These are phyloP conservation scores for Chelonoidis abingdonii DNA, from an alignment of 2,113 vertebrate species.

Conservation along the genomic window DNA sequence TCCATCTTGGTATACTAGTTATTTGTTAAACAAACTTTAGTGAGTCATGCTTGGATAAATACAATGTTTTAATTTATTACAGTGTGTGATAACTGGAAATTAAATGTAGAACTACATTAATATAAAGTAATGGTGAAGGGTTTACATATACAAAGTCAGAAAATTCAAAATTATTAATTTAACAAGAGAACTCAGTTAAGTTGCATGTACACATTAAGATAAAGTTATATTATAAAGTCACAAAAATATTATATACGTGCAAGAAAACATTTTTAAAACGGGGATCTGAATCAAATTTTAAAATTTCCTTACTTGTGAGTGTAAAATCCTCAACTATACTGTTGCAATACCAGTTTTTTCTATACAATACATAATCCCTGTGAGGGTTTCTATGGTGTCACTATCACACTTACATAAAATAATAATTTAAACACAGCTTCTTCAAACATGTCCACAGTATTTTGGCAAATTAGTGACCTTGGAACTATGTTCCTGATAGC, in stretches of 20 bases:
- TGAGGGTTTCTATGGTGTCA: neutral
- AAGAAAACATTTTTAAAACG: neutral
- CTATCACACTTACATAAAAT: neutral
- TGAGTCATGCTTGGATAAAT: slow-evolving; percentile 20
- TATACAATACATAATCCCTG: neutral
- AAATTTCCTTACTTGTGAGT: neutral
- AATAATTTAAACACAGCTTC: neutral
- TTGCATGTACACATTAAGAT: neutral
- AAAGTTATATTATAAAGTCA: neutral
- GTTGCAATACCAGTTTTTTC: neutral
- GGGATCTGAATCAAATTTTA: neutral
- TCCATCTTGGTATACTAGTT: slow-evolving; percentile 31
- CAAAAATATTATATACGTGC: slow-evolving; percentile 1
- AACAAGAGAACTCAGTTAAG: slow-evolving; percentile 11
- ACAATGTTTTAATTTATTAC: neutral
- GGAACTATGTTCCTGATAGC: neutral
- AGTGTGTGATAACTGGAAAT: slow-evolving; percentile 41
- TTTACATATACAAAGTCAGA: slow-evolving; percentile 37
- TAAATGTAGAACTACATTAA: slow-evolving; percentile 1
- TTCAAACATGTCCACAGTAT: slow-evolving; percentile 7
- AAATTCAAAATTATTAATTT: slow-evolving; percentile 5
- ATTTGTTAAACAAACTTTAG: slow-evolving; percentile 8
- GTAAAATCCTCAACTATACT: neutral
- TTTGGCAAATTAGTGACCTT: neutral
- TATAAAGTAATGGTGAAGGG: slow-evolving; percentile 27